A percentile compares a stretch with the other conserved stretches of the same genome.
phyloP scores from a whole-genome alignment of 35 echinoderm and acorn worm species.

The Chiridota heheva region DNA sequence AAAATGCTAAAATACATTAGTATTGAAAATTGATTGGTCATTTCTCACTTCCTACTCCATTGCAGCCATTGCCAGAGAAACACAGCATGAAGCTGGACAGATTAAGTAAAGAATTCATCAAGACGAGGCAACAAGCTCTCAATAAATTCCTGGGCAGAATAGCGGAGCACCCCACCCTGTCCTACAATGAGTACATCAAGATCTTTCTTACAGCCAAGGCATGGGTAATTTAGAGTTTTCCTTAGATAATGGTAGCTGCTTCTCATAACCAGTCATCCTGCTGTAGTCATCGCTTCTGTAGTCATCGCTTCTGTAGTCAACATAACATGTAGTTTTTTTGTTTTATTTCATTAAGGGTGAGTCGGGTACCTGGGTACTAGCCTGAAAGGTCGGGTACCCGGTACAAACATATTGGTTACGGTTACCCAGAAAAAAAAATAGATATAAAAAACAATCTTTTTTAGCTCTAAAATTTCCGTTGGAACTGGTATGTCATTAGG shows the following conservation, averaged over 20 bases:
- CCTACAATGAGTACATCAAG: conserved; percentile 92
- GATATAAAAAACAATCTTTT: too few species aligned
- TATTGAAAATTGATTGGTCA: not conserved
- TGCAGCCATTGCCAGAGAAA: conserved; percentile 95
- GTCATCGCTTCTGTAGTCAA: too few species aligned
- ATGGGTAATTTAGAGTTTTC: conserved; percentile 87
- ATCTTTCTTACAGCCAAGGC: conserved; percentile 98
- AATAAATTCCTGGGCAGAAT: conserved; percentile 89
- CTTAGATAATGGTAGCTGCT: conserved; percentile 39
- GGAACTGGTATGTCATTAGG: too few species aligned
- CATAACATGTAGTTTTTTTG: too few species aligned
- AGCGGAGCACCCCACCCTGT: conserved; percentile 80
- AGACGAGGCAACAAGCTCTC: conserved; percentile 70
- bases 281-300: too few species aligned
- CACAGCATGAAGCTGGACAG: conserved; percentile 84
- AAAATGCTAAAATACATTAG: not conserved
- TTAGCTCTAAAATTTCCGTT: too few species aligned
- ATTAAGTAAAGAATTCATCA: conserved; percentile 70
- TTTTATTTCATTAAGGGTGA: conserved; percentile 3
- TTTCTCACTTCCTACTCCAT: not conserved
- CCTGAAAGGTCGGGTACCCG: not conserved
- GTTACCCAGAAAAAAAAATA: too few species aligned
- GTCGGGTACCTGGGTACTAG: not conserved
- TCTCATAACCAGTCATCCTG: too few species aligned
- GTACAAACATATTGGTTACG: too few species aligned